Base-by-base conservation (phyloP, 2,888 invertebrate species). In the Argyra leucocephala region DNA sequence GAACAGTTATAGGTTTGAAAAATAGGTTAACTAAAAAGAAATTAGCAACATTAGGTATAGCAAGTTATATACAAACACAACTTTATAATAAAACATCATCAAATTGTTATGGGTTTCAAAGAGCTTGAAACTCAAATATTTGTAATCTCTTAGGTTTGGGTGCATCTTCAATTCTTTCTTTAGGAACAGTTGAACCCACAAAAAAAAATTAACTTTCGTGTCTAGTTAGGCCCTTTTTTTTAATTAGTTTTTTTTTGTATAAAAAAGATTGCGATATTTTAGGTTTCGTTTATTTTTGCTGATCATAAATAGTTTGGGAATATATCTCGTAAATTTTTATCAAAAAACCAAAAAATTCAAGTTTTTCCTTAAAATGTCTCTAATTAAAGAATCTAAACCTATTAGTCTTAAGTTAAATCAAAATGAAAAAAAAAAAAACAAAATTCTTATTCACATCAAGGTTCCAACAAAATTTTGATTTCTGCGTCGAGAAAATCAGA, bases 401-500 rank as follows among this genome's bases (percentile, higher is more conserved):
- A n/a, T n/a, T 48, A 48, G 48, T 21, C 5, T 1, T 59, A 59
- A 59, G 70, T 65, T 70, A 67, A 61, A 70, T 69, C 68, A 82
- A 81, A 72, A 90, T 90, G 90, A 90, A 89, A 83, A 89, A 89
- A n/a, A n/a, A n/a, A n/a, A 81, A 91, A 90, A 82, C 83, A 85
- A 78, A 84, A 84, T 77, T 84, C 83, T 81, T 86, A 86, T 81
- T 82, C 84, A 76, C 81, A 83, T 79, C 86, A 87, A 81, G 82
- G 84, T 82, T 85, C 86, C 79, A 81, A 86, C 81, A 90, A 88
- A 84, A 85, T 85, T 76, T 79, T 82, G 72, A 82, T 83, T 82
- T 83, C 85, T 89, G 91, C 91, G 81, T 82, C 85, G 74, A 90
- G 88, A 78, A 89, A 88, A 80, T 83, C 76, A 26, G 77, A 78